Evolutionary conservation across 2,797 vertebrate species (phyloP).

Genomic region (Parauchenoglanis ngamensis): DNA sequence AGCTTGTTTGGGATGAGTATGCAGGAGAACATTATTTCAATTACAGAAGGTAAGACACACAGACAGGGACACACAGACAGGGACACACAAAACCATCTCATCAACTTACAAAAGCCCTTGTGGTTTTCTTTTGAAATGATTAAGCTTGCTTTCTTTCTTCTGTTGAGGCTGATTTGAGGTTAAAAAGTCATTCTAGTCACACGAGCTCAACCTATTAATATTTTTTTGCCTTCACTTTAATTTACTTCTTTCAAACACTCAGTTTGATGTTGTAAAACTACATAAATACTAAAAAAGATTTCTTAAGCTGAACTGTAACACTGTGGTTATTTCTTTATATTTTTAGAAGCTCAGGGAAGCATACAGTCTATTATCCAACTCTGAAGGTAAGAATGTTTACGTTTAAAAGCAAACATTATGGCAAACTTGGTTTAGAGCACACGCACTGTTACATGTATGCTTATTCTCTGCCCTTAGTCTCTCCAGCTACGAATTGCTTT

Average conservation of each 20-base stretch:
- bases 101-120: neutral
- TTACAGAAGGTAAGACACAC: conserved; percentile 85
- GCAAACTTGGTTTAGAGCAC: neutral
- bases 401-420: neutral
- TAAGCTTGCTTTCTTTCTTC: neutral
- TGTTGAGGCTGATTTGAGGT: neutral
- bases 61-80: neutral
- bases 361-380: conserved; percentile 90
- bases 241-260: neutral
- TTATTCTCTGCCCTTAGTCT: conserved; percentile 77
- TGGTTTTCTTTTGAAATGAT: neutral
- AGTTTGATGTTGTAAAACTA: neutral
- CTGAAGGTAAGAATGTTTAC: conserved; percentile 81
- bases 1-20: conserved; percentile 87
- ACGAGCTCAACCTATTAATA: neutral
- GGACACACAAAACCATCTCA: neutral
- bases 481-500: conserved; percentile 85
- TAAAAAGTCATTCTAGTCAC: neutral
- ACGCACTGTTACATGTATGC: neutral
- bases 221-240: neutral
- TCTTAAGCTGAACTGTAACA: neutral
- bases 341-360: conserved; percentile 84
- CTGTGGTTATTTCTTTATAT: conserved; percentile 24
- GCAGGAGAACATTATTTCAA: conserved; percentile 89
- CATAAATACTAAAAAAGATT: neutral